Evolutionary conservation across 2,113 vertebrate species (phyloP).

Genomic region (Percopsis transmontana): DNA sequence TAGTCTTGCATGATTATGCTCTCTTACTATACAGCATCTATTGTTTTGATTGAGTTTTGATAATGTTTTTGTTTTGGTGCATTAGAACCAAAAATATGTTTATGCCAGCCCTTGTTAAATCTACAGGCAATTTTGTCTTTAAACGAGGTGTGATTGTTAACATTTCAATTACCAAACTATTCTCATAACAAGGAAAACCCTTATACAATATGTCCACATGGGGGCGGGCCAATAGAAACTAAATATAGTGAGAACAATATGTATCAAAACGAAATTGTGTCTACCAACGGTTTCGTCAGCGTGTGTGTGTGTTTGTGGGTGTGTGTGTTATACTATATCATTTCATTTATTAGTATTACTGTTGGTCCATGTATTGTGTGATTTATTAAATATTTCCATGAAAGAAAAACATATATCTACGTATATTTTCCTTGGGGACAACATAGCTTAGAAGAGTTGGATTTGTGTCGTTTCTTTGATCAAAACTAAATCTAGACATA

Average conservation of each 20-base stretch:
- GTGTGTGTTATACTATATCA: too few species aligned
- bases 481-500: too few species aligned
- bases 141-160: not conserved
- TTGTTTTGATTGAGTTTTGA: not conserved
- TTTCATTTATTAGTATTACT: too few species aligned
- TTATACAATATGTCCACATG: conserved; percentile 41
- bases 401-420: conserved; percentile 16
- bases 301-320: too few species aligned
- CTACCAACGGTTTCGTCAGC: too few species aligned
- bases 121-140: not conserved
- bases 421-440: too few species aligned
- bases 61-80: too few species aligned
- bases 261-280: not conserved
- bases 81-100: not conserved
- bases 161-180: not conserved
- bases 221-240: conserved; percentile 41
- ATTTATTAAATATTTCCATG: not conserved
- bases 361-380: not conserved
- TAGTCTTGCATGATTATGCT: not conserved
- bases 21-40: not conserved
- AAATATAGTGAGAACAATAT: not conserved
- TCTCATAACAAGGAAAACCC: not conserved
- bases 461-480: not conserved
- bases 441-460: too few species aligned
- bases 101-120: not conserved